These are phyloP conservation scores for Notothenia rossii DNA, from an alignment of 2,113 vertebrate species.

Conservation along the genomic window DNA sequence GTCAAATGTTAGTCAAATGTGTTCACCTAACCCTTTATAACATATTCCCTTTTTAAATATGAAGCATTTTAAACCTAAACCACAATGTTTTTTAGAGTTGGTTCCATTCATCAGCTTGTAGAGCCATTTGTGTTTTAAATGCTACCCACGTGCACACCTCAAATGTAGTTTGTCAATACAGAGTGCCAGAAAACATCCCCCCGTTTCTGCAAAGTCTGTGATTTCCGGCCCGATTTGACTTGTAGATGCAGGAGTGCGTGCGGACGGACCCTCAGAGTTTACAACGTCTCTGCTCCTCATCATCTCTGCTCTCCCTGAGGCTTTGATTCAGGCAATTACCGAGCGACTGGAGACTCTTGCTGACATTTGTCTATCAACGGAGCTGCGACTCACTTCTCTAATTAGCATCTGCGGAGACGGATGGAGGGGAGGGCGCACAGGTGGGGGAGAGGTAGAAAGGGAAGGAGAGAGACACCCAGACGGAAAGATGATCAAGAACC, in stretches of 20 bases:
- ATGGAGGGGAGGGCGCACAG: constrained; percentile 23
- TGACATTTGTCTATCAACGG: constrained; percentile 86
- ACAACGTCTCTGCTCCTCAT: constrained; percentile 27
- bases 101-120: background rate
- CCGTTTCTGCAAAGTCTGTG: constrained; percentile 14
- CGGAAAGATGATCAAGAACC: constrained; percentile 66
- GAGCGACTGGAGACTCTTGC: constrained; percentile 73
- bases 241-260: constrained; percentile 41
- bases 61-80: too few relatives aligned
- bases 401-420: constrained; percentile 76
- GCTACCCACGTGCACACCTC: background rate
- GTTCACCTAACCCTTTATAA: background rate
- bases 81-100: background rate
- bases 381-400: constrained; percentile 76
- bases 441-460: constrained; percentile 19
- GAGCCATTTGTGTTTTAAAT: background rate
- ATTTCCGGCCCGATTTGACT: constrained; percentile 60
- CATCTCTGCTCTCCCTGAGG: constrained; percentile 47
- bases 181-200: background rate
- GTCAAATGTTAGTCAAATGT: too few relatives aligned
- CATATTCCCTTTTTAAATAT: background rate
- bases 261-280: constrained; percentile 25
- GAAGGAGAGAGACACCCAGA: constrained; percentile 4
- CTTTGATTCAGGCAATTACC: constrained; percentile 83
- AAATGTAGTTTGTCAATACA: background rate